These are phyloP conservation scores for Lasius platythorax DNA, from an alignment of 2,888 invertebrate genomes.

Conservation along the genomic window DNA sequence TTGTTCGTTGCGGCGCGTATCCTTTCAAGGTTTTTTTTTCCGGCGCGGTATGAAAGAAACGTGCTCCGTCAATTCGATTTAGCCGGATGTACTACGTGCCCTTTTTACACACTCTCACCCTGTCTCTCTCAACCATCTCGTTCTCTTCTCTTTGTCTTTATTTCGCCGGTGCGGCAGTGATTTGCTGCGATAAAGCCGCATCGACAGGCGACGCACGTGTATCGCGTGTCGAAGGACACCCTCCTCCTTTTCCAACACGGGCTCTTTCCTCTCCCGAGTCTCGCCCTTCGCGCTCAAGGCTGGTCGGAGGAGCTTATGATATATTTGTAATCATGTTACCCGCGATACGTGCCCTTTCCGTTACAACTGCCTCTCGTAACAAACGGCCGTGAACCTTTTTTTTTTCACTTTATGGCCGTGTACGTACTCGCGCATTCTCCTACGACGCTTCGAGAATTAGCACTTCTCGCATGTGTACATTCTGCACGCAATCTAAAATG, in stretches of 20 bases:
- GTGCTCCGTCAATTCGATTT: slow-evolving; percentile 73
- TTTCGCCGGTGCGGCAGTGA: slow-evolving; percentile 78
- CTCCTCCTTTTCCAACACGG: slow-evolving; percentile 42
- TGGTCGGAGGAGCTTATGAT: slow-evolving; percentile 81
- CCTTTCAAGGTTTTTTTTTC: slow-evolving; percentile 20
- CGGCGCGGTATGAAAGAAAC: slow-evolving; percentile 50
- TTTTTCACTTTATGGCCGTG: slow-evolving; percentile 61
- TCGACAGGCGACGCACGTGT: slow-evolving; percentile 84
- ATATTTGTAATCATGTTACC: slow-evolving; percentile 85
- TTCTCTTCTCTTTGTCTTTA: slow-evolving; percentile 69
- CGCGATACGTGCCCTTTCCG: slow-evolving; percentile 83
- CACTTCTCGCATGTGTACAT: background rate
- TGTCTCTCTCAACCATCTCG: slow-evolving; percentile 7
- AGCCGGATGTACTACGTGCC: slow-evolving; percentile 67
- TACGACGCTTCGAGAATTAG: slow-evolving; percentile 33
- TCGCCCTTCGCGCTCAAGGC: slow-evolving; percentile 48
- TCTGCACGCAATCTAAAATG: background rate
- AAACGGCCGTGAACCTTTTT: slow-evolving; percentile 77
- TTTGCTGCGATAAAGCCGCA: slow-evolving; percentile 83
- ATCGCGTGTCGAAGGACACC: slow-evolving; percentile 78
- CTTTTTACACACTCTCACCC: slow-evolving; percentile 60
- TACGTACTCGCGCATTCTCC: slow-evolving; percentile 42
- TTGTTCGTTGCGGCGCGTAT: slow-evolving; percentile 41
- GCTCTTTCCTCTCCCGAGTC: slow-evolving; percentile 57
- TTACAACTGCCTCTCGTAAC: slow-evolving; percentile 84